Evolutionary conservation across 1,140 invertebrate species (phyloP), one percentile per base, ranked within the genome.

Genomic region (Drosophila kepulauana): DNA sequence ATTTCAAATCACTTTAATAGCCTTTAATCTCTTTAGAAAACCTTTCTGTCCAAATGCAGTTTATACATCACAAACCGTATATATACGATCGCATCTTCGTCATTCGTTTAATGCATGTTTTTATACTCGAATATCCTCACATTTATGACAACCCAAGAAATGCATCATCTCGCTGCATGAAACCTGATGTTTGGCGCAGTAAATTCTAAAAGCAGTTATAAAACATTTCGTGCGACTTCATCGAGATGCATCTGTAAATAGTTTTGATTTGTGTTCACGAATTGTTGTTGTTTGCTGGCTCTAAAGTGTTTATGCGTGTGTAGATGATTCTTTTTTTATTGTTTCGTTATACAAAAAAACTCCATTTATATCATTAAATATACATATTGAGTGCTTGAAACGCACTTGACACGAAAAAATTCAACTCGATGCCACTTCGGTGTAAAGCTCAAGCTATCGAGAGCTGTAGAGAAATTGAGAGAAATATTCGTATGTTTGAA

Each of bases 171-270:
- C 20, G 20, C 10, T 33, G 1, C 51, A 57, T 15, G 16, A 49
- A 15, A 59, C 15, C 35, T 43, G 54, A 5, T 48, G 38, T 11
- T 66, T 2, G 33, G 7, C 68, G 71, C 65, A 49, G 57, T 74
- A 56, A 74, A 74, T 74, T 68, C 57, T 68, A 48, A 68, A 62
- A 70, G 71, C 30, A 38, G 46, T 74, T 61, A 68, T 68, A 74
- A 68, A 74, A 68, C 35, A 61, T 48, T 71, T 64, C 51, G 20
- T 61, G 46, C 25, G 58, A 71, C 30, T 48, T 71, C 57, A 48
- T 74, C 13, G 38, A n/a, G 38, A 13, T 59, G 64, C 57, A 56
- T 62, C 25, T 10, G 56, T 62, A 62, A 61, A 68, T 52, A 62
- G 41, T 73, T 67, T 68, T 59, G 41, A 61, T 54, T 54, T 66